Evolutionary conservation across 2,113 vertebrate species (phyloP).

Genomic region (Pica pica): DNA sequence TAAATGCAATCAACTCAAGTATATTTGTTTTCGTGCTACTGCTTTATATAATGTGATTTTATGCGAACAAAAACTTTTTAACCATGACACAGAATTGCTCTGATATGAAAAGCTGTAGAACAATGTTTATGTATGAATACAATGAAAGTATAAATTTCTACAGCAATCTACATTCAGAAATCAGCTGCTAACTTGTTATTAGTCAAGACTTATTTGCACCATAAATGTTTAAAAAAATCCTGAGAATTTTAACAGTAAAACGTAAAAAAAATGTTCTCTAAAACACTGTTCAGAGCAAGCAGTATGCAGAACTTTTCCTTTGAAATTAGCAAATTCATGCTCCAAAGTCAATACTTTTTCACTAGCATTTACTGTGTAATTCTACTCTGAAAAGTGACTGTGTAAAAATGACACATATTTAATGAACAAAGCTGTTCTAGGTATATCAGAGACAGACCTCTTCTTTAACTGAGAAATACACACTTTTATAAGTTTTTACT

Average conservation of each 20-base stretch:
- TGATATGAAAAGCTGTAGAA: not conserved
- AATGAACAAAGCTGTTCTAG: slow-evolving; percentile 5
- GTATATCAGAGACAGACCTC: not conserved
- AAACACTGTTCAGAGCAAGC: not conserved
- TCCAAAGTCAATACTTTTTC: not conserved
- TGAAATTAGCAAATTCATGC: not conserved
- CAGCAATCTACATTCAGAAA: not conserved
- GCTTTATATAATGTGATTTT: not conserved
- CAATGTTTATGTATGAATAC: not conserved
- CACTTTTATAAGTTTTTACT: slow-evolving; percentile 27
- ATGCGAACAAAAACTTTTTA: not conserved
- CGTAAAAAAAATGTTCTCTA: not conserved
- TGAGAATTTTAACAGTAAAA: not conserved
- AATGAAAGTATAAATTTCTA: not conserved
- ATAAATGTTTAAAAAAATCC: not conserved
- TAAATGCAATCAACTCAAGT: not conserved
- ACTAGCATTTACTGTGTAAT: not conserved
- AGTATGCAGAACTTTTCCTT: not conserved
- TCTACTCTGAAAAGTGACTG: not conserved
- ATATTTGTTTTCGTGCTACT: not conserved
- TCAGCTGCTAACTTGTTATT: not conserved
- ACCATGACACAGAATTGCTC: not conserved
- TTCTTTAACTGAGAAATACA: slow-evolving; percentile 26
- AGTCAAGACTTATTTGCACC: not conserved
- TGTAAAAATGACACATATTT: slow-evolving; percentile 31